Percentiles rank a stretch among this genome's conserved stretches.
These are phyloP conservation scores for Seriola rivoliana DNA, from an alignment of 2,113 vertebrate species.

Conservation along the genomic window DNA sequence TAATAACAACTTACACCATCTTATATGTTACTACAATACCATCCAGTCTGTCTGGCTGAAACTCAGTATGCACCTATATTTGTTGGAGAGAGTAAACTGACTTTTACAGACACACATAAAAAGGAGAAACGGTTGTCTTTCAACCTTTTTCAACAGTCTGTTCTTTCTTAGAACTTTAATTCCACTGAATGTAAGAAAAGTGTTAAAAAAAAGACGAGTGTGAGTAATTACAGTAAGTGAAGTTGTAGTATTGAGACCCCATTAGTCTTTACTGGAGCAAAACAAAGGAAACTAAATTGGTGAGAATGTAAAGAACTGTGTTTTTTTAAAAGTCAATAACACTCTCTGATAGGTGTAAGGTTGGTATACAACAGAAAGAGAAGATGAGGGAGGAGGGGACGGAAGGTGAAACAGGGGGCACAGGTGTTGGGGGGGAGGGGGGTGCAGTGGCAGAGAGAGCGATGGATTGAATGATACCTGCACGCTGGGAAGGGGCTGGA, in stretches of 20 bases:
- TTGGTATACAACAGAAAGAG: not conserved
- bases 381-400: conserved; percentile 6
- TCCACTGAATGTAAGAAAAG: not conserved
- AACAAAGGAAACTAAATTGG: not conserved
- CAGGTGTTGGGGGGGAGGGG: conserved; percentile 4
- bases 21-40: not conserved
- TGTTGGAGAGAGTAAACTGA: not conserved
- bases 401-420: conserved; percentile 4
- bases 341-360: not conserved
- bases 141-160: not conserved
- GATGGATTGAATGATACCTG: conserved; percentile 91
- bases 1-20: not conserved
- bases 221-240: not conserved
- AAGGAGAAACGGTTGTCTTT: not conserved
- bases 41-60: not conserved
- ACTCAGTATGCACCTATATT: not conserved
- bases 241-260: not conserved
- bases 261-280: not conserved
- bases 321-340: not conserved
- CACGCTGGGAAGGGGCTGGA: conserved; percentile 97
- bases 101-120: not conserved
- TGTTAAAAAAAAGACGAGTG: not conserved
- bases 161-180: not conserved
- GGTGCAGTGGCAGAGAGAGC: conserved; percentile 80
- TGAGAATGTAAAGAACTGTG: not conserved